A percentile compares a stretch with the other conserved stretches of the same genome.
These are phyloP conservation scores for Ormia ochracea DNA, from an alignment of 2,888 invertebrate genomes.

Conservation along the genomic window DNA sequence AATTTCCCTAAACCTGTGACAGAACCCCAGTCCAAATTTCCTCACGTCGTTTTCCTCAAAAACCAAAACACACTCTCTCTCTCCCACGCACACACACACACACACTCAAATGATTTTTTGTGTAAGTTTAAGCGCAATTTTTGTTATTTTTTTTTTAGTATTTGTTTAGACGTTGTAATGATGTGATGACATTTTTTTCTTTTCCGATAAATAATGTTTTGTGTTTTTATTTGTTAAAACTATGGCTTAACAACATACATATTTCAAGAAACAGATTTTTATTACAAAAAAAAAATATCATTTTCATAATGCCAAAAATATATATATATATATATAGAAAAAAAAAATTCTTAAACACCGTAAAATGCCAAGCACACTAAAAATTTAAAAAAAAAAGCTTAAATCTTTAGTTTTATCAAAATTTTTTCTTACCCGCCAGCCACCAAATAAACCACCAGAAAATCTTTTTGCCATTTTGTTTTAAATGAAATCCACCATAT, in stretches of 20 bases:
- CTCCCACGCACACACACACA: neutral
- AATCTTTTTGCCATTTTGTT: constrained; percentile 43
- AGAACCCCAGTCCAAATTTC: too few relatives aligned
- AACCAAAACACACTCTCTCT: too few relatives aligned
- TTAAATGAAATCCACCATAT: constrained; percentile 23
- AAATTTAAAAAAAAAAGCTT: constrained; percentile 36
- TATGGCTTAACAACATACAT: constrained; percentile 38
- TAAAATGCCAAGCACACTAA: constrained; percentile 50
- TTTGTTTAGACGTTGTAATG: constrained; percentile 43
- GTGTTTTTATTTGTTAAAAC: constrained; percentile 61
- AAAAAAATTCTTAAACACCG: constrained; percentile 23
- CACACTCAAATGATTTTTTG: neutral
- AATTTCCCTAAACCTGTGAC: too few relatives aligned
- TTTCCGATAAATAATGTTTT: constrained; percentile 55
- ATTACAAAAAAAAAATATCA: constrained; percentile 35
- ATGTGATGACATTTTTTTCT: constrained; percentile 56
- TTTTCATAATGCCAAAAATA: constrained; percentile 51
- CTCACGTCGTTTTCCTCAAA: too few relatives aligned
- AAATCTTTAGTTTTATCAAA: constrained; percentile 3
- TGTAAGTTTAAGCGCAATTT: constrained; percentile 17
- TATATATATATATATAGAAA: neutral
- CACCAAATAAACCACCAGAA: constrained; percentile 13
- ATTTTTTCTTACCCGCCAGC: constrained; percentile 31
- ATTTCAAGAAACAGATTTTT: neutral
- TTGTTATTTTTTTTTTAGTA: constrained; percentile 32